phyloP scores from a whole-genome alignment of 23 tunicate genomes.

The Styela clava region DNA sequence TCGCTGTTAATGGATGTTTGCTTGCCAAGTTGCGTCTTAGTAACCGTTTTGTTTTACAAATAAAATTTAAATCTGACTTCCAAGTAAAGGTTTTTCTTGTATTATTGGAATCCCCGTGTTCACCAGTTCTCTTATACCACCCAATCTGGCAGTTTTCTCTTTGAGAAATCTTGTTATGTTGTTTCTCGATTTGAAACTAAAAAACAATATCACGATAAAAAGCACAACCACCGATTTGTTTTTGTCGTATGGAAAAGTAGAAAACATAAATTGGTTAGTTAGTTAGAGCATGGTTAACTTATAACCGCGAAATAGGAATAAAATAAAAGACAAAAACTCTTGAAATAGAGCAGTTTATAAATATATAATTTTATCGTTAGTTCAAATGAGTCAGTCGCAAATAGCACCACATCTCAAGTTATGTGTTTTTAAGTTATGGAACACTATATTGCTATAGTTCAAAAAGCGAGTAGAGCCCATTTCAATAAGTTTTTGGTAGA shows the following conservation, averaged over 20 bases:
- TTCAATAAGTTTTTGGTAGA: too few species aligned
- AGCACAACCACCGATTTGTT: not conserved
- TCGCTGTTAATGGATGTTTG: too few species aligned
- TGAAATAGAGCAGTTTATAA: too few species aligned
- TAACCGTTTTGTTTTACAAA: too few species aligned
- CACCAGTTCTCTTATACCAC: not conserved
- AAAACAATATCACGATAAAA: not conserved
- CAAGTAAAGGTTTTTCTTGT: not conserved
- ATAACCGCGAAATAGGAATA: too few species aligned
- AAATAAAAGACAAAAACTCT: too few species aligned
- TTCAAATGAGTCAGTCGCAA: too few species aligned
- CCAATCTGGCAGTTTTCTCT: not conserved
- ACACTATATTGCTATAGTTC: not conserved
- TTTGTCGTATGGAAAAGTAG: not conserved
- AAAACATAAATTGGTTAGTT: not conserved
- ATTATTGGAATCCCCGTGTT: not conserved
- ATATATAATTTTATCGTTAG: too few species aligned
- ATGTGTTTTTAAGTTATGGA: too few species aligned
- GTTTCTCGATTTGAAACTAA: slow-evolving; percentile 4
- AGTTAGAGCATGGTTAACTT: too few species aligned
- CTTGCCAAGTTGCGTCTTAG: too few species aligned
- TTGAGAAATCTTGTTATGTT: not conserved
- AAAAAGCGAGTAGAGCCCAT: not conserved
- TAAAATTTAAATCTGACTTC: slow-evolving; percentile 2
- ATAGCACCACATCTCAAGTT: too few species aligned